phyloP scores from a whole-genome alignment of 2,888 invertebrate genomes.

The Parnassius orleans region DNA sequence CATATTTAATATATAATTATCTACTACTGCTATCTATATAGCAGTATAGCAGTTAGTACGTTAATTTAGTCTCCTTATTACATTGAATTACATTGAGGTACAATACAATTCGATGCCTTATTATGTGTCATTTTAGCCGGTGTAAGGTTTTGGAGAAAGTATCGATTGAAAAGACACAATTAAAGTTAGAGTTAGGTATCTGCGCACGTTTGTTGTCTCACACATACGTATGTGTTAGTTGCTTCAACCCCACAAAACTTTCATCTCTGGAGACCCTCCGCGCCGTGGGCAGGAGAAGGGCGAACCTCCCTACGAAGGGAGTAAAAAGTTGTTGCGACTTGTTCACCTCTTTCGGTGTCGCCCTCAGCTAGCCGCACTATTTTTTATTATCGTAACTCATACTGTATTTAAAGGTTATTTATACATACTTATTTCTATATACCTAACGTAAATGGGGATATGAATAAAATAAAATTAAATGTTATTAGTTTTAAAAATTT shows the following conservation, averaged over 20 bases:
- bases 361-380: slow-evolving; percentile 63
- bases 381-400: slow-evolving; percentile 28
- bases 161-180: slow-evolving; percentile 81
- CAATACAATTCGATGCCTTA: not conserved
- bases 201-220: slow-evolving; percentile 74
- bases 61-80: no score
- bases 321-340: slow-evolving; percentile 79
- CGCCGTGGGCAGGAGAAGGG: slow-evolving; percentile 44
- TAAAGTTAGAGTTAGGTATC: slow-evolving; percentile 79
- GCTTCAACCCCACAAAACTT: slow-evolving; percentile 78
- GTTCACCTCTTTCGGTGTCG: slow-evolving; percentile 80
- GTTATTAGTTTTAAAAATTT: no score
- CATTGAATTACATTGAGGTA: no score
- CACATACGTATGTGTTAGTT: slow-evolving; percentile 65
- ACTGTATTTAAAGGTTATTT: slow-evolving; percentile 28
- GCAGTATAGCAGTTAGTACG: no score
- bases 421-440: no score
- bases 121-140: slow-evolving; percentile 9
- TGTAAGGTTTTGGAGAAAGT: slow-evolving; percentile 50
- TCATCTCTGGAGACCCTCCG: slow-evolving; percentile 73
- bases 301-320: slow-evolving; percentile 70
- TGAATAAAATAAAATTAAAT: no score
- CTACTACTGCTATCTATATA: no score
- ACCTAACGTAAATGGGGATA: no score
- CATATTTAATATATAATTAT: no score